These are phyloP conservation scores for Reticulitermes speratus DNA, from an alignment of 1,140 invertebrate species.

Conservation along the genomic window DNA sequence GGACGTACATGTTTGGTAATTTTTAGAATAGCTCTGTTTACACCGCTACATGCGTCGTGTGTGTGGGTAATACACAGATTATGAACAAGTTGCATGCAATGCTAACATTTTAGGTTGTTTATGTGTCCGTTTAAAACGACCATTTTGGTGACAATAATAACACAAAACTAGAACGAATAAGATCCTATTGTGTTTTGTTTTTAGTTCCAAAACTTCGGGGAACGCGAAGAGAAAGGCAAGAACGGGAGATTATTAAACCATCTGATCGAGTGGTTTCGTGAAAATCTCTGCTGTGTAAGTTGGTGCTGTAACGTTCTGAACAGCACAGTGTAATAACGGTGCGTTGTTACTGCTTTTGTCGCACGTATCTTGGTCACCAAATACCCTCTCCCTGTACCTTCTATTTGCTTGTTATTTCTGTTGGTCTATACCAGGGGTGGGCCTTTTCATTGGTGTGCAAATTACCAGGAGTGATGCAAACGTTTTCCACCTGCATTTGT, in stretches of 20 bases:
- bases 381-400: neutral
- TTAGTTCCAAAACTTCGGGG: too few species aligned
- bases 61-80: too few species aligned
- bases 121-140: too few species aligned
- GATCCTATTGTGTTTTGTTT: too few species aligned
- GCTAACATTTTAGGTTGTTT: too few species aligned
- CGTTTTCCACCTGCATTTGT: too few species aligned
- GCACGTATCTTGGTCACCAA: neutral
- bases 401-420: neutral
- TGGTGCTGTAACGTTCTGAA: neutral
- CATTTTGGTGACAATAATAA: too few species aligned
- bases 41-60: too few species aligned
- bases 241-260: neutral
- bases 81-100: too few species aligned
- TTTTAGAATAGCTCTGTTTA: too few species aligned
- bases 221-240: neutral
- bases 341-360: neutral
- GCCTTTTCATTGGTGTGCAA: neutral
- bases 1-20: too few species aligned
- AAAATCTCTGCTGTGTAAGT: neutral
- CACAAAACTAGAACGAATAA: too few species aligned
- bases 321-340: neutral
- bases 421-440: neutral
- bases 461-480: neutral
- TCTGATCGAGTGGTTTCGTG: neutral